phyloP scores from a whole-genome alignment of 2,113 vertebrate species.

The Rhizomys pruinosus region DNA sequence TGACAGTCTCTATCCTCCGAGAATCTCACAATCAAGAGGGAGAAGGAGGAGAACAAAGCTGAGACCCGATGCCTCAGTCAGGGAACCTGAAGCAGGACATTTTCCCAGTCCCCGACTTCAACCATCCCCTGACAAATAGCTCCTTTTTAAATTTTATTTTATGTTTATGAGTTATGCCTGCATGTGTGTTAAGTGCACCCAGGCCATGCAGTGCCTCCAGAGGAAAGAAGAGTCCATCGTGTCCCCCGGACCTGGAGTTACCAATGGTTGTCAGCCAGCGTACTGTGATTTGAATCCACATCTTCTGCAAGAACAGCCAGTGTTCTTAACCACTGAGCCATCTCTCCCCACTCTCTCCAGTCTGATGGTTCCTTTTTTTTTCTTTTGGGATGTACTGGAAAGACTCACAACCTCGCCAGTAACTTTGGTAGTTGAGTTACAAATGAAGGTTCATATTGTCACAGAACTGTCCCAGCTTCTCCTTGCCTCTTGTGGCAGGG shows the following conservation, averaged over 20 bases:
- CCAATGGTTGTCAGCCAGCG: too few species aligned
- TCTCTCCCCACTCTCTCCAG: too few species aligned
- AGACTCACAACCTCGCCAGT: neutral
- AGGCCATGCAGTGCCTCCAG: too few species aligned
- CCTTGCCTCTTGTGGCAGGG: neutral
- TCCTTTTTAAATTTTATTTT: too few species aligned
- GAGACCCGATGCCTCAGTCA: rapidly evolving
- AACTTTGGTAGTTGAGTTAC: neutral
- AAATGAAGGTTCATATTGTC: neutral
- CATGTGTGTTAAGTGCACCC: too few species aligned
- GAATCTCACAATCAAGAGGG: neutral
- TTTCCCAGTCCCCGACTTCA: neutral
- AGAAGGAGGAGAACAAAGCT: neutral
- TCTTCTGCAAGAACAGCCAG: too few species aligned
- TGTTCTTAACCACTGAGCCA: too few species aligned
- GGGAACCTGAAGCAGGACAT: too few species aligned
- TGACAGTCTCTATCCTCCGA: neutral
- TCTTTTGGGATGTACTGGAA: neutral
- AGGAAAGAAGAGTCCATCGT: too few species aligned
- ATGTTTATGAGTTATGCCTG: too few species aligned
- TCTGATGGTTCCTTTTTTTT: neutral
- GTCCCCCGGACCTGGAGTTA: too few species aligned
- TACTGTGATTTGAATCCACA: too few species aligned
- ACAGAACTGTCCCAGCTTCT: rapidly evolving
- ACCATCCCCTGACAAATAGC: neutral